A percentile compares a stretch with the other conserved stretches of the same genome.
Evolutionary conservation across 2,797 vertebrate genomes (phyloP).

Genomic region (Gobio occitaniae): DNA sequence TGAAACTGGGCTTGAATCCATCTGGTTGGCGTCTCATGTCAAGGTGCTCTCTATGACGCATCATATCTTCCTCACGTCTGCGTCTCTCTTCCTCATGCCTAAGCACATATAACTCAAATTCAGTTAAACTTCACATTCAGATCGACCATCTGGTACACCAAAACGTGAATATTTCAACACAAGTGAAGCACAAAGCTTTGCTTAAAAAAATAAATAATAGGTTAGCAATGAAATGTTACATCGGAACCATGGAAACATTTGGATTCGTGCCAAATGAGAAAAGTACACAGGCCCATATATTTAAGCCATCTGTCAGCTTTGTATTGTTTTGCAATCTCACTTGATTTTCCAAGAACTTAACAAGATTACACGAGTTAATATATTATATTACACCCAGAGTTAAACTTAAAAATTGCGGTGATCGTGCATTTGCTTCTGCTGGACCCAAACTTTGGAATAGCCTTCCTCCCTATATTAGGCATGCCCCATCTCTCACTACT

Average conservation of each 20-base stretch:
- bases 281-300: background rate
- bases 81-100: conserved; percentile 95
- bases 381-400: no score
- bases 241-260: background rate
- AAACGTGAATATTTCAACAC: background rate
- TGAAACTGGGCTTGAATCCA: conserved; percentile 90
- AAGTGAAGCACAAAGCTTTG: background rate
- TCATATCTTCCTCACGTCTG: conserved; percentile 92
- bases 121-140: conserved; percentile 12
- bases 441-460: no score
- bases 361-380: no score
- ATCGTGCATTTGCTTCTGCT: no score
- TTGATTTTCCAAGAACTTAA: background rate
- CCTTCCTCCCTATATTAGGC: no score
- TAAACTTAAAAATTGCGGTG: no score
- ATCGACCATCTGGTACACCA: background rate
- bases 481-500: no score
- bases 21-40: conserved; percentile 89
- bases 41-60: conserved; percentile 91
- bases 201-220: background rate
- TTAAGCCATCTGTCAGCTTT: no score
- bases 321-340: background rate
- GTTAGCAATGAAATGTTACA: background rate
- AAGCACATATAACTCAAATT: conserved; percentile 19
- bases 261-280: background rate